Base-by-base conservation (phyloP, 2,888 invertebrate species). In the Brachyopa scutellaris region DNA sequence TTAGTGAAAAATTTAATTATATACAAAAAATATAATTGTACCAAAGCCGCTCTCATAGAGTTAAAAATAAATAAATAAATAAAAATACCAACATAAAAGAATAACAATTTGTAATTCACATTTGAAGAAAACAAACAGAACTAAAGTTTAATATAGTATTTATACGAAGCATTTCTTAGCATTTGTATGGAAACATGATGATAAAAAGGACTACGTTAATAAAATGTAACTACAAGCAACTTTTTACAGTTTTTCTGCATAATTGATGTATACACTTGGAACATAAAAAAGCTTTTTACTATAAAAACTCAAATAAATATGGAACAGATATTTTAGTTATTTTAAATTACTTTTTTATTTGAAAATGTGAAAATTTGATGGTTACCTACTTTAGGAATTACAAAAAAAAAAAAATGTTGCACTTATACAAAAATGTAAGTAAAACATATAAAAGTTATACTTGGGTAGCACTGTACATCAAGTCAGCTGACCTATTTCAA, bases 31-130 rank as follows among this genome's bases (percentile, higher is more conserved):
- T 79, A 73, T 79, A 79, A 67, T 73, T 79, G 38, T 42, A 79
- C 59, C 45, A 67, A 73, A 79, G 61, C 57, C 66, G 47, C 79
- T 79, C 79, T 79, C 61, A 73, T 73, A 79, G 73, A 73, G 73
- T 64, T n/a, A n/a, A n/a, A n/a, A n/a, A n/a, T n/a, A n/a, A n/a
- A n/a, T n/a, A n/a, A 29, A 45, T 45, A 29, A 3, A 31, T 4
- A 17, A 15, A 29, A 66, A 66, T 29, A 26, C 21, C n/a, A n/a
- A 15, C 6, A 45, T 19, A 31, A 61, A n/a, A 51, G 9, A 26
- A 72, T 13, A 40, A 23, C 29, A 40, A n/a, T 62, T 51, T 72
- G 53, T 26, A 21, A 42, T 40, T 49, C 21, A 47, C 38, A 49
- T 51, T 67, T 53, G 55, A 55, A 67, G 29, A 21, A n/a, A 26